Conservation (phyloP, 2,797 vertebrate genomes). For the Masticophis lateralis region DNA sequence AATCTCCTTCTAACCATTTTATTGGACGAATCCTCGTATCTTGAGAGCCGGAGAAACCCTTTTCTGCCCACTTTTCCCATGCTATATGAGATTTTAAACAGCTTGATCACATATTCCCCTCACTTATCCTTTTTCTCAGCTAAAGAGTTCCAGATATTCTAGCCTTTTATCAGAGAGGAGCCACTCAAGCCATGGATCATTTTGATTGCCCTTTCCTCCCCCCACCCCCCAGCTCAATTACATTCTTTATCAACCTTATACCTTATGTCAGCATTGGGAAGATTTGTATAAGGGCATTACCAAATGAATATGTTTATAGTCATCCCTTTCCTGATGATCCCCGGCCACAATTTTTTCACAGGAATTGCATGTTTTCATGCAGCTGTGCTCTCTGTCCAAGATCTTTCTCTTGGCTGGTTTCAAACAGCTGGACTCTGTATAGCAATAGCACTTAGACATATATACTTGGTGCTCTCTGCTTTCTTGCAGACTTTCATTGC, state of each 20-base stretch:
- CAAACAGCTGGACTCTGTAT: background rate
- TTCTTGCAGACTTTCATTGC: no score
- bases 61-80: background rate
- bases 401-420: background rate
- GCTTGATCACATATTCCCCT: background rate
- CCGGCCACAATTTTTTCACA: background rate
- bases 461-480: no score
- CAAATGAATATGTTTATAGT: background rate
- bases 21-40: background rate
- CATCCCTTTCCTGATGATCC: background rate
- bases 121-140: background rate
- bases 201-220: background rate
- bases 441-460: background rate
- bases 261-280: background rate
- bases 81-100: background rate
- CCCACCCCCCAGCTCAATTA: background rate
- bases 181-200: background rate
- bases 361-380: background rate
- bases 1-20: background rate
- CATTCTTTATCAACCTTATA: background rate
- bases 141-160: background rate
- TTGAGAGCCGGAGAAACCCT: background rate
- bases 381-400: background rate
- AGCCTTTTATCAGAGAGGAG: background rate
- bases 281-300: background rate